Evolutionary conservation across 2,797 vertebrate species (phyloP).

Genomic region (Thamnophis elegans): DNA sequence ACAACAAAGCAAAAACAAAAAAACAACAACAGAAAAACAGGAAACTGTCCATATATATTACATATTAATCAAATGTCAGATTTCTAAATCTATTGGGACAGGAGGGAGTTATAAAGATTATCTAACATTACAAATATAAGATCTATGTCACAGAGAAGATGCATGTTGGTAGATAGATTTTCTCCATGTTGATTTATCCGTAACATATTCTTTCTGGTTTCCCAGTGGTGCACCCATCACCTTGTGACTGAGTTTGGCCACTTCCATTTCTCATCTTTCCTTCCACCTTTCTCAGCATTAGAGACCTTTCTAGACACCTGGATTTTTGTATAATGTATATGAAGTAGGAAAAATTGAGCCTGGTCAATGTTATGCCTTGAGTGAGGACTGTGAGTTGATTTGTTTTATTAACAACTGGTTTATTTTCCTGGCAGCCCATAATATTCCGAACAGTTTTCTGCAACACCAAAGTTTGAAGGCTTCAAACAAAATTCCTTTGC

Average conservation of each 20-base stretch:
- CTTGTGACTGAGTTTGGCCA: background rate
- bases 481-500: background rate
- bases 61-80: background rate
- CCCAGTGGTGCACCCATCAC: background rate
- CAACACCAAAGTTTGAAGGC: background rate
- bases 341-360: background rate
- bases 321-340: background rate
- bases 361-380: background rate
- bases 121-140: background rate
- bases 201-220: background rate
- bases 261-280: background rate
- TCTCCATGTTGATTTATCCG: background rate
- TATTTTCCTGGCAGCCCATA: background rate
- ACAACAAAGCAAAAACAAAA: background rate
- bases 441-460: background rate
- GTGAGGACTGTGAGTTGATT: background rate
- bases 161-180: background rate
- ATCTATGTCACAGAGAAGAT: background rate
- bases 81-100: background rate
- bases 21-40: background rate
- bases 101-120: background rate
- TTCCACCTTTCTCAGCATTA: background rate
- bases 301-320: background rate
- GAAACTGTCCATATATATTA: background rate
- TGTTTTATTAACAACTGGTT: background rate